Conservation (phyloP, 2,888 invertebrate species). For the Cremastinae sp. region DNA sequence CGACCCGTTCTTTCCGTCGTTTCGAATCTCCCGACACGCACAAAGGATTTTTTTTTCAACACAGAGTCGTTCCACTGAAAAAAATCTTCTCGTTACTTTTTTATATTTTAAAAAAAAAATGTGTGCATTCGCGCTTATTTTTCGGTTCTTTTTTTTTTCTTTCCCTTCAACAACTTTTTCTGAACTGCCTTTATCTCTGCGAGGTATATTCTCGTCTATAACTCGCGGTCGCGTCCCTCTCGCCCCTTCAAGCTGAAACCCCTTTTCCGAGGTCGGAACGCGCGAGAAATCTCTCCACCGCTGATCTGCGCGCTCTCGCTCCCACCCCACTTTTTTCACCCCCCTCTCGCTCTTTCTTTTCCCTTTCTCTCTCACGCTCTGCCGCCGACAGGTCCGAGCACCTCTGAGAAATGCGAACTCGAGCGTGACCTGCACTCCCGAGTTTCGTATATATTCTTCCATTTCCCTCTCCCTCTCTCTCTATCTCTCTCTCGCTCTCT, state of each 20-base stretch:
- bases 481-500: background rate
- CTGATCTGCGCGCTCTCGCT: constrained; percentile 21
- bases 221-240: constrained; percentile 11
- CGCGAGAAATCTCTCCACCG: constrained; percentile 27
- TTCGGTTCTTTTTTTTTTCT: background rate
- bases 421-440: constrained; percentile 61
- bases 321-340: constrained; percentile 16
- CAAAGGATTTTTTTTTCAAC: too few species aligned
- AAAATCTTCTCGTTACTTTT: constrained; percentile 27
- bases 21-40: constrained; percentile 32
- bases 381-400: constrained; percentile 65
- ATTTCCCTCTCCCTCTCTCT: constrained; percentile 8
- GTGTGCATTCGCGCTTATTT: background rate
- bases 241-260: constrained; percentile 5
- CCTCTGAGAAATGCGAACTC: constrained; percentile 65
- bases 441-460: constrained; percentile 57
- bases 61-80: constrained; percentile 20
- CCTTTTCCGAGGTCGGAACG: constrained; percentile 31
- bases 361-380: constrained; percentile 53
- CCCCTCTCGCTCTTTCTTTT: constrained; percentile 29
- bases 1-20: background rate
- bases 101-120: constrained; percentile 17
- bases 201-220: constrained; percentile 28
- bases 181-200: background rate
- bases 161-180: constrained; percentile 15